These are phyloP conservation scores for Nematolebias whitei DNA, from an alignment of 2,113 vertebrate genomes.

Conservation along the genomic window DNA sequence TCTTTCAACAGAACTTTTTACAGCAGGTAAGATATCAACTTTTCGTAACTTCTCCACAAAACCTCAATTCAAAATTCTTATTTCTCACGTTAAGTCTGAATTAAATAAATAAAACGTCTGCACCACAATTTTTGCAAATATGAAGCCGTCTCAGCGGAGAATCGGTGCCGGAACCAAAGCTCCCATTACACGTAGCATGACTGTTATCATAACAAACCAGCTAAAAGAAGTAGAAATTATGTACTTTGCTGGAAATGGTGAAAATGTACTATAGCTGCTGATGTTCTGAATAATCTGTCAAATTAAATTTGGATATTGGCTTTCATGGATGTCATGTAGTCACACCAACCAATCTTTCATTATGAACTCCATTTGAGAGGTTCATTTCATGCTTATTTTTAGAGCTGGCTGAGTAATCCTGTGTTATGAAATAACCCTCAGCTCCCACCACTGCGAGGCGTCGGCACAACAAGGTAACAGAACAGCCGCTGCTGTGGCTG, in stretches of 20 bases:
- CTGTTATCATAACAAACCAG: conserved; percentile 16
- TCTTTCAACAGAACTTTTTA: no score
- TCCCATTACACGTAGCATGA: conserved; percentile 11
- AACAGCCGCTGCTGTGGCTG: conserved; percentile 47
- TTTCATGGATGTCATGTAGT: conserved; percentile 67
- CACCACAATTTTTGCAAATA: conserved; percentile 8
- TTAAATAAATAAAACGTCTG: not conserved
- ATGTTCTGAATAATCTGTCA: conserved; percentile 60
- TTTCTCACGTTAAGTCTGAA: not conserved
- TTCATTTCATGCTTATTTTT: conserved; percentile 77
- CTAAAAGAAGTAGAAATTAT: conserved; percentile 35
- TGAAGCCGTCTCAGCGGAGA: not conserved
- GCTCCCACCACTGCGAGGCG: conserved; percentile 66
- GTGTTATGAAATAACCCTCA: conserved; percentile 70
- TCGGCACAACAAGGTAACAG: conserved; percentile 56
- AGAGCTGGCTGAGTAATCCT: conserved; percentile 72
- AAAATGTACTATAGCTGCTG: conserved; percentile 41
- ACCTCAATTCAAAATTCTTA: no score
- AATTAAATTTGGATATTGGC: conserved; percentile 70
- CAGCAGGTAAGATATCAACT: no score
- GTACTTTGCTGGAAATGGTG: conserved; percentile 34
- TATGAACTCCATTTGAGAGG: conserved; percentile 66
- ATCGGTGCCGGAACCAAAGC: not conserved
- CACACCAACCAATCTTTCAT: conserved; percentile 64
- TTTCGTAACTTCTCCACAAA: no score